Base-by-base conservation (phyloP, 1,140 invertebrate species). In the Cataglyphis hispanica region DNA sequence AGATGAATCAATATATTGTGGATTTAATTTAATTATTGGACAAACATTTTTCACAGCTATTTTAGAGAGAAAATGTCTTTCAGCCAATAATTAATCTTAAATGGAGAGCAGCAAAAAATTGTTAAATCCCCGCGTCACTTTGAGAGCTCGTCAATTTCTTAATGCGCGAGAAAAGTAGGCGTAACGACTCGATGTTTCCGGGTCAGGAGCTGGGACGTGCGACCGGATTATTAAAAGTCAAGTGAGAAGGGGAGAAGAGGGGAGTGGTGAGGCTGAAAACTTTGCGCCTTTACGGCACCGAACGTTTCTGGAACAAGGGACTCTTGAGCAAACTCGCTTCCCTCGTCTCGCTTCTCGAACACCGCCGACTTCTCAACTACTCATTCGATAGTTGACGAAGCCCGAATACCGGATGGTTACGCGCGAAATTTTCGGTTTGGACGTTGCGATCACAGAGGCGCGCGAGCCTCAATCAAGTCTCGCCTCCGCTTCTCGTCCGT, bases 251-350 rank as follows among this genome's bases (percentile, higher is more conserved):
- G 53, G 6, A 43, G 27, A 31, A 34, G 66, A 27, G 58, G 72
- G 72, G 84, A 60, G 67, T 40, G 85, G 76, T 50, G 74, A 70
- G 74, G 76, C 53, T 85, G 89, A 90, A 86, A 90, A 90, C 72
- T 90, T 90, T 84, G 77, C 85, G 80, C 86, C 63, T 87, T 64
- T 56, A 64, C 61, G 60, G 74, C 61, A 63, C 60, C 67, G 85
- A 84, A 78, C 87, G 84, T 90, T 90, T 90, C 88, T 90, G 80
- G 88, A 89, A 90, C 88, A 90, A 90, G 88, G 80, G 88, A 89
- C 88, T 60, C 88, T 89, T 67, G 88, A 90, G 75, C 78, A 87
- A 90, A 89, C 88, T 89, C 88, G n/a, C 67, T 37, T 46, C 27
- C 19, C 13, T 86, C 87, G 64, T 89, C n/a, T n/a, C n/a, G n/a